These are phyloP conservation scores for Cremastobaeus sp. DNA, from an alignment of 2,888 invertebrate species.

Conservation along the genomic window DNA sequence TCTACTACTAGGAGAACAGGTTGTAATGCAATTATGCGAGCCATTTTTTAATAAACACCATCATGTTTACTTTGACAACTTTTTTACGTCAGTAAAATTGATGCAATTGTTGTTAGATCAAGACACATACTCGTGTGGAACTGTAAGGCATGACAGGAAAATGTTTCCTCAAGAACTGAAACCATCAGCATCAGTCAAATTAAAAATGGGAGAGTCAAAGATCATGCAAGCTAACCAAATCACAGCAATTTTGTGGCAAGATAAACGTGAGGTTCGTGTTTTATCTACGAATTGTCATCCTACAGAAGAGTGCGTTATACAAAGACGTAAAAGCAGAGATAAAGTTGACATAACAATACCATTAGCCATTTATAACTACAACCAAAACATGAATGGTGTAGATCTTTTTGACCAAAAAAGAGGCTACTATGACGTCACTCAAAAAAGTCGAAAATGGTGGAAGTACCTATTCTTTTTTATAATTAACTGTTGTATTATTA, in stretches of 20 bases:
- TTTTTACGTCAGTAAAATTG: slow-evolving; percentile 7
- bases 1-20: slow-evolving; percentile 16
- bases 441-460: slow-evolving; percentile 20
- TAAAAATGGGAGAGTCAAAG: slow-evolving; percentile 6
- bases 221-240: slow-evolving; percentile 9
- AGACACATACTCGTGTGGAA: slow-evolving; percentile 26
- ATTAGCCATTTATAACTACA: slow-evolving; percentile 8
- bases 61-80: too few relatives aligned
- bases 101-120: slow-evolving; percentile 20
- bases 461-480: slow-evolving; percentile 23
- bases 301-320: background rate
- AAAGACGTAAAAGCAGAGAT: background rate
- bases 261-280: slow-evolving; percentile 11
- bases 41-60: slow-evolving; percentile 8
- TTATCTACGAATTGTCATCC: slow-evolving; percentile 16
- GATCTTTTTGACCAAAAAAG: slow-evolving; percentile 25
- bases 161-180: slow-evolving; percentile 14
- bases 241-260: slow-evolving; percentile 1
- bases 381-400: slow-evolving; percentile 22
- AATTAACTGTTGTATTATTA: slow-evolving; percentile 19
- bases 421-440: slow-evolving; percentile 9
- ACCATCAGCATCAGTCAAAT: background rate
- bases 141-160: slow-evolving; percentile 21
- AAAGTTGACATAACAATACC: background rate
- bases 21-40: slow-evolving; percentile 8